phyloP scores from a whole-genome alignment of 1,140 invertebrate genomes.

The Heliconius congener region DNA sequence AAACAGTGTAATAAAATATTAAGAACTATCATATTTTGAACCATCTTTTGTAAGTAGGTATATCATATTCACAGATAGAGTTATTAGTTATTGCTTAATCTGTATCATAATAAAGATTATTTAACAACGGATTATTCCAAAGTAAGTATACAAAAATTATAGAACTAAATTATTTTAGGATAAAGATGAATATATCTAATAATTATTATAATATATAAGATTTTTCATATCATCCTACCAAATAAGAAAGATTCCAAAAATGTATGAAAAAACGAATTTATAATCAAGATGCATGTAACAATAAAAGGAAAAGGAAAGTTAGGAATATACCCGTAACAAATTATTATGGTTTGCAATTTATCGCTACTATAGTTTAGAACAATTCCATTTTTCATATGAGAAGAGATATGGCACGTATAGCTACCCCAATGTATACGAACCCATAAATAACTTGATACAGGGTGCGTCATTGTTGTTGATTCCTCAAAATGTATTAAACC shows the following conservation, averaged over 20 bases:
- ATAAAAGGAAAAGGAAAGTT: background rate
- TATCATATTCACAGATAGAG: too few relatives aligned
- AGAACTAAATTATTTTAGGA: background rate
- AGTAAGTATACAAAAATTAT: background rate
- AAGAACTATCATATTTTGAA: too few relatives aligned
- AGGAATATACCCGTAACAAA: conserved; percentile 2
- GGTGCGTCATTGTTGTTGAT: conserved; percentile 67
- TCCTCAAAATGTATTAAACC: conserved; percentile 71
- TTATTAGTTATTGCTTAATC: too few relatives aligned
- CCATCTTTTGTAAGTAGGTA: too few relatives aligned
- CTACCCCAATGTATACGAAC: conserved; percentile 52
- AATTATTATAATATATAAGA: too few relatives aligned
- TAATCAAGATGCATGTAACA: background rate
- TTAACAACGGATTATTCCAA: too few relatives aligned
- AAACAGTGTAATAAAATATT: too few relatives aligned
- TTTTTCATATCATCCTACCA: too few relatives aligned
- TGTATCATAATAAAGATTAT: too few relatives aligned
- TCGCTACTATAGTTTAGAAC: conserved; percentile 17
- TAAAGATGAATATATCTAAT: too few relatives aligned
- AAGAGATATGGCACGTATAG: conserved; percentile 56
- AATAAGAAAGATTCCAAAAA: too few relatives aligned
- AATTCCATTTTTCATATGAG: conserved; percentile 43
- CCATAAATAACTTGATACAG: conserved; percentile 69
- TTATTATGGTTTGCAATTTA: conserved; percentile 4
- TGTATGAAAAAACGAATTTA: background rate